Evolutionary conservation across 2,797 vertebrate species (phyloP).

Genomic region (Loris lydekkerianus): DNA sequence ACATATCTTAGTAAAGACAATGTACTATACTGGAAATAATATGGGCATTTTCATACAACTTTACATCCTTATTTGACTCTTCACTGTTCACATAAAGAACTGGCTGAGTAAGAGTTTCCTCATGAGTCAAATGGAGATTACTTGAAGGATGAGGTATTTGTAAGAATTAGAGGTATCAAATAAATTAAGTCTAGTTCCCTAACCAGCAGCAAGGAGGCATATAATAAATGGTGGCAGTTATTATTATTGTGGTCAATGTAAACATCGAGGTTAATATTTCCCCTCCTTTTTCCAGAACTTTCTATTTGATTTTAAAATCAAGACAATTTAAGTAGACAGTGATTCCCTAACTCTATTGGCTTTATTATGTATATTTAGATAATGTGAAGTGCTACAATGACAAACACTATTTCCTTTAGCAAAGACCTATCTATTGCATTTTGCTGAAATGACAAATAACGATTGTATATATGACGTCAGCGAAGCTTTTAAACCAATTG

Average conservation of each 20-base stretch:
- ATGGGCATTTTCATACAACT: background rate
- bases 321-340: constrained; percentile 65
- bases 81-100: background rate
- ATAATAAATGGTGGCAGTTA: background rate
- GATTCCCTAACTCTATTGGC: constrained; percentile 49
- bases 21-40: background rate
- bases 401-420: constrained; percentile 71
- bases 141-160: background rate
- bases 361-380: constrained; percentile 80
- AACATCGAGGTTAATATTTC: background rate
- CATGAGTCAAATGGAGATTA: background rate
- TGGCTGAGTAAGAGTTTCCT: background rate
- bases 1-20: background rate
- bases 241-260: background rate
- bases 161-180: background rate
- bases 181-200: background rate
- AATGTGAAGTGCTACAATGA: constrained; percentile 60
- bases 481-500: constrained; percentile 78
- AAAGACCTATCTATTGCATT: constrained; percentile 72
- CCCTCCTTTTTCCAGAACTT: background rate
- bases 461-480: constrained; percentile 74
- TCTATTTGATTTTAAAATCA: constrained; percentile 74
- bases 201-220: background rate
- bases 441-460: constrained; percentile 82
- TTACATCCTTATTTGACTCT: constrained; percentile 26